These are phyloP conservation scores for Spisula solida DNA, from an alignment of 2,888 invertebrate species.

Conservation along the genomic window DNA sequence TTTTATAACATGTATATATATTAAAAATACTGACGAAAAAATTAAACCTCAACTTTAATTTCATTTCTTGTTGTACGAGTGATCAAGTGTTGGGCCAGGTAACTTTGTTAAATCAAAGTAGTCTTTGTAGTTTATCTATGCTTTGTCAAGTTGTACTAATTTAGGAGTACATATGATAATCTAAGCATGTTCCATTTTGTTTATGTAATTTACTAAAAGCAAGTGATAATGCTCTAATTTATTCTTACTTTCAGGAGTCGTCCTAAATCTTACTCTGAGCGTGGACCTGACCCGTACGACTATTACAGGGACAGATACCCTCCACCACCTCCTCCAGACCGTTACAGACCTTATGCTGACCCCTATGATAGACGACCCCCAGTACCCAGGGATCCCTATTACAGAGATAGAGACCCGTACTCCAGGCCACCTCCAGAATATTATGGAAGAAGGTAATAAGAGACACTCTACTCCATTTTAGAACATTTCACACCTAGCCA, in stretches of 20 bases:
- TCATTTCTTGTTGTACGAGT: too few relatives aligned
- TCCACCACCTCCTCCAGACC: constrained; percentile 79
- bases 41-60: too few relatives aligned
- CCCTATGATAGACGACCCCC: constrained; percentile 80
- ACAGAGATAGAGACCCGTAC: constrained; percentile 79
- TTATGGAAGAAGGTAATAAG: constrained; percentile 73
- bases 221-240: not conserved
- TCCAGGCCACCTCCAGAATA: constrained; percentile 82
- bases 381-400: constrained; percentile 72
- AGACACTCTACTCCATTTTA: too few relatives aligned
- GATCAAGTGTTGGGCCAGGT: too few relatives aligned
- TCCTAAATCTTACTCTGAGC: constrained; percentile 55
- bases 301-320: constrained; percentile 81
- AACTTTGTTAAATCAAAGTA: too few relatives aligned
- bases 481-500: too few relatives aligned
- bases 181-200: not conserved
- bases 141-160: too few relatives aligned
- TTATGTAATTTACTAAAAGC: not conserved
- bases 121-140: too few relatives aligned
- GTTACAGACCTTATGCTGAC: constrained; percentile 81
- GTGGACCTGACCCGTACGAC: constrained; percentile 67
- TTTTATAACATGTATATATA: too few relatives aligned
- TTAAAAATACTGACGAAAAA: too few relatives aligned
- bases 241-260: constrained; percentile 47
- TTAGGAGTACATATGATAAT: too few relatives aligned